Base-by-base conservation (phyloP, 1,140 invertebrate genomes). In the Aphaenogaster rudis region DNA sequence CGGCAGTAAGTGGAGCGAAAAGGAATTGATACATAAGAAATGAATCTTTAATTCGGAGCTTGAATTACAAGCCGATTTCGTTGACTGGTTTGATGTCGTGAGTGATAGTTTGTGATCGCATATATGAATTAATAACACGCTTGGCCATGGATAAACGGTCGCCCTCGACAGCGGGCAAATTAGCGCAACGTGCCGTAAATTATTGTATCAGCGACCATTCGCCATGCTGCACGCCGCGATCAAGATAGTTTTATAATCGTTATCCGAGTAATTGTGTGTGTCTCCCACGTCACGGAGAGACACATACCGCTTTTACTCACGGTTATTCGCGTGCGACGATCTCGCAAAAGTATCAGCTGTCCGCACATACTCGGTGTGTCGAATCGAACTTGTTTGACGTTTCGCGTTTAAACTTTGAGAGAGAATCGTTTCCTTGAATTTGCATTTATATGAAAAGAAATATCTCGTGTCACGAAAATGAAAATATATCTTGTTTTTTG, bases 241-340 rank as follows among this genome's bases (percentile, higher is more conserved):
- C 61, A 57, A 81, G 64, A 71, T 57, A 71, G 78, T 81, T 81
- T 81, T 71, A 71, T 71, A 59, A 81, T 81, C 79, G 21, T 39
- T 15, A 45, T 45, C 52, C 50, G 50, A 59, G 66, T 81, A 71
- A 71, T 81, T 71, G 79, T 71, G 52, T 13, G 39, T 57, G 45
- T 13, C 33, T 59, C 21, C 21, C 28, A 21, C n/a, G 36, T 77
- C 54, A 77, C 72, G 36, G 33, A 5, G 45, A 36, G 15, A 28
- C 21, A 50, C 13, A 33, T 15, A 39, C 17, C 63, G 64, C 50
- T 59, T 33, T 54, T 52, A 54, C 48, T 52, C 21, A 50, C 50
- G n/a, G 36, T 71, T 69, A 59, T 71, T 45, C 79, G 57, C 48
- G 36, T 71, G 52, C 64, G 59, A 6, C 36, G 63, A 69, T 80